Base-by-base conservation (phyloP, 1,140 invertebrate species). In the Leptinotarsa defecta region DNA sequence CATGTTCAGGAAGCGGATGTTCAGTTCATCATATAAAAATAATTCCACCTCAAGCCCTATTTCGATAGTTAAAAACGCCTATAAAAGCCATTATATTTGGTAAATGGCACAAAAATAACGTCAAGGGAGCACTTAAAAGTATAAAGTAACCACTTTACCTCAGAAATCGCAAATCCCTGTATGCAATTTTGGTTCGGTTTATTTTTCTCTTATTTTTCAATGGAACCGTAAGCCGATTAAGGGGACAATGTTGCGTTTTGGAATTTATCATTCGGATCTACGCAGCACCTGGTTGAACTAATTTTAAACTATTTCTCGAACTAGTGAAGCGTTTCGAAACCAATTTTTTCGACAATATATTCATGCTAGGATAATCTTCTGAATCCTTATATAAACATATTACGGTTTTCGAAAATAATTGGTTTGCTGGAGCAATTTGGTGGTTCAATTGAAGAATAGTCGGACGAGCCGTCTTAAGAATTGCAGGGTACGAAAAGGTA, bases 141-240 rank as follows among this genome's bases (percentile, higher is more conserved):
- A 70, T n/a, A 70, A 70, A 48, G 68, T 70, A 48, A 22, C 43
- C 68, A 70, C 68, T 70, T 70, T 70, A 70, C 68, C 68, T 70
- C 68, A 70, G 48, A 48, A 48, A 57, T 24, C 34, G 48, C 48
- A 70, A 70, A 70, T 70, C 68, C 68, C n/a, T 52, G 48, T 70
- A 70, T 70, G 68, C 68, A 70, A 70, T 70, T 70, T 43, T 20
- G 68, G 68, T 70, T 70, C 48, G 48, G 64, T 24, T 65, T 65
- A 65, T 65, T 65, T 34, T 65, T 65, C 64, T 62, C 5, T 13
- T 20, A 24, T 34, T 65, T 65, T 34, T 65, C 20, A 65, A 65
- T 24, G 27, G 64, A 65, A 20, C 20, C 64, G 64, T 65, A 65
- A 65, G 64, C 64, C 20, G 64, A 65, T 65, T 65, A 65, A 22